Conservation (phyloP, 2,797 vertebrate species). For the Sebastolobus altivelis region DNA sequence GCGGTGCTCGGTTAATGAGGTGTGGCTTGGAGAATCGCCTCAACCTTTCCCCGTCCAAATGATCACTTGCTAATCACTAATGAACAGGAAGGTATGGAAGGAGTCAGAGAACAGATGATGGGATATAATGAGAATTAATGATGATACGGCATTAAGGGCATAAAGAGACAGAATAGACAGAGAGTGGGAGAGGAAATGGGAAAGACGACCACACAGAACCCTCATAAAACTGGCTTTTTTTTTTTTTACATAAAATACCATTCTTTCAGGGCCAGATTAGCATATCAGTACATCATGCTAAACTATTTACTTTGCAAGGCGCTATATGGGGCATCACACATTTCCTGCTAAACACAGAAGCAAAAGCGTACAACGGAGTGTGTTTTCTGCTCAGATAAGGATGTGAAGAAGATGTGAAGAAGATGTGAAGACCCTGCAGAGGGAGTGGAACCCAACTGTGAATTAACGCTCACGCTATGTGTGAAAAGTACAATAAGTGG, state of each 20-base stretch:
- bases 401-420: constrained; percentile 3
- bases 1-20: constrained; percentile 62
- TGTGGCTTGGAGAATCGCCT: constrained; percentile 31
- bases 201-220: background rate
- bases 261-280: background rate
- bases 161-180: constrained; percentile 17
- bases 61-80: constrained; percentile 63
- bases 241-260: background rate
- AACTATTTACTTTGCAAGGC: constrained; percentile 20
- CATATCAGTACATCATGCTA: background rate
- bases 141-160: constrained; percentile 55
- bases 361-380: background rate
- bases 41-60: constrained; percentile 52
- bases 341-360: constrained; percentile 13
- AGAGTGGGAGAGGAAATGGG: background rate
- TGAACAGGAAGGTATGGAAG: constrained; percentile 44
- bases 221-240: background rate
- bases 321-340: constrained; percentile 4
- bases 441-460: constrained; percentile 34
- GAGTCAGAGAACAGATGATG: constrained; percentile 62
- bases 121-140: constrained; percentile 71
- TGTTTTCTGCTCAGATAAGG: constrained; percentile 19
- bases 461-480: constrained; percentile 29
- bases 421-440: constrained; percentile 5
- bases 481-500: constrained; percentile 23